phyloP scores from a whole-genome alignment of 2,888 invertebrate genomes.

The Notodonta dromedarius region DNA sequence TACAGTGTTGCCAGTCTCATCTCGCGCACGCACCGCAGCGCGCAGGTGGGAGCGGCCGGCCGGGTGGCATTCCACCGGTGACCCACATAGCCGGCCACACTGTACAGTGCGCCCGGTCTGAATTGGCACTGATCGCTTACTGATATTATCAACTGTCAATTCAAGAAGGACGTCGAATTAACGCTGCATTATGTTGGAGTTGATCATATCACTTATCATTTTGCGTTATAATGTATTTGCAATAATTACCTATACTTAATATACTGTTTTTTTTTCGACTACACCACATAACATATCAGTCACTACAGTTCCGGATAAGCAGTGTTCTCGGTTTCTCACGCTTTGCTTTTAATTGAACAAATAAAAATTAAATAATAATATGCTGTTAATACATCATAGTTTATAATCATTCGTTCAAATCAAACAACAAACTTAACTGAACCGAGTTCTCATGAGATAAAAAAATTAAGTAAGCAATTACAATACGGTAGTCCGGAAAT shows the following conservation, averaged over 20 bases:
- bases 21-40: constrained; percentile 41
- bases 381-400: neutral
- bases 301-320: neutral
- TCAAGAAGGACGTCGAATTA: constrained; percentile 14
- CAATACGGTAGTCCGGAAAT: too few species aligned
- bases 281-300: too few species aligned
- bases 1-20: constrained; percentile 41
- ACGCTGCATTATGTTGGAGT: neutral
- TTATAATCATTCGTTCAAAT: neutral
- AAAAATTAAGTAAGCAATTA: neutral
- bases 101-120: constrained; percentile 24
- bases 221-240: neutral
- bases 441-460: neutral
- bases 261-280: too few species aligned
- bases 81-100: constrained; percentile 70
- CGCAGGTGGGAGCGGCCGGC: constrained; percentile 78
- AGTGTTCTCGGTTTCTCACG: neutral
- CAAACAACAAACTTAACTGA: neutral
- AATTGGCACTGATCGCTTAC: constrained; percentile 31
- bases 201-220: neutral
- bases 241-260: too few species aligned
- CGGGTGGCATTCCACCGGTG: constrained; percentile 75
- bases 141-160: constrained; percentile 25
- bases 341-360: neutral
- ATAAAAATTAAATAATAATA: neutral